Evolutionary conservation across 2,888 invertebrate species (phyloP), one percentile per base, ranked within the genome.

Genomic region (Apodemia mormo): DNA sequence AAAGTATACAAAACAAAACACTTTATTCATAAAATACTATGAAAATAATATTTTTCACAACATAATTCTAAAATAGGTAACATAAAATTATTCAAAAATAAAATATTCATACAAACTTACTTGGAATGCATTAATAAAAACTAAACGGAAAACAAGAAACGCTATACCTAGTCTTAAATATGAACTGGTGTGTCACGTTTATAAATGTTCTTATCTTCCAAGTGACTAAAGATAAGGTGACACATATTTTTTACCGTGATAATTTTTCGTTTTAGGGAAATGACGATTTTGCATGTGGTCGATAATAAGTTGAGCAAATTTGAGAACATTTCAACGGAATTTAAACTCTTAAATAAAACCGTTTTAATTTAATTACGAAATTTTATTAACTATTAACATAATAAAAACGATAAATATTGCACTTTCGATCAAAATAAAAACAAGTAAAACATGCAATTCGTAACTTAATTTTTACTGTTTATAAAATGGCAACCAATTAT

Each of bases 21-120:
- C 56, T 43, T 61, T 61, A 61, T 61, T 61, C 61, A 64, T 52
- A 43, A 74, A 79, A 77, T 65, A 37, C 33, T 49, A 7, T 10
- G 29, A 67, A 54, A 37, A 67, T n/a, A 69, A 40, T 4, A 30
- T 54, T 33, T 58, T 7, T 12, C 45, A 69, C 14, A 30, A 68
- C 45, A 68, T 70, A 61, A 37, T 37, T 69, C 49, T 67, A 69
- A 71, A 66, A 71, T 72, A 66, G 72, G 33, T 65, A 56, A 66
- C 56, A 70, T 65, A 61, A 74, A 77, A 77, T 82, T 76, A 76
- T 78, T 82, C 78, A 76, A 81, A 84, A 85, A 80, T 79, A 75
- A 84, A 83, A 82, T 75, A 52, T 66, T n/a, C 56, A 70, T 69
- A 67, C 56, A 37, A 66, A 71, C 82, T 81, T 79, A 81, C 82